A percentile compares a stretch with the other conserved stretches of the same genome.
Evolutionary conservation across 1,140 invertebrate genomes (phyloP).

Genomic region (Oedothorax gibbosus): DNA sequence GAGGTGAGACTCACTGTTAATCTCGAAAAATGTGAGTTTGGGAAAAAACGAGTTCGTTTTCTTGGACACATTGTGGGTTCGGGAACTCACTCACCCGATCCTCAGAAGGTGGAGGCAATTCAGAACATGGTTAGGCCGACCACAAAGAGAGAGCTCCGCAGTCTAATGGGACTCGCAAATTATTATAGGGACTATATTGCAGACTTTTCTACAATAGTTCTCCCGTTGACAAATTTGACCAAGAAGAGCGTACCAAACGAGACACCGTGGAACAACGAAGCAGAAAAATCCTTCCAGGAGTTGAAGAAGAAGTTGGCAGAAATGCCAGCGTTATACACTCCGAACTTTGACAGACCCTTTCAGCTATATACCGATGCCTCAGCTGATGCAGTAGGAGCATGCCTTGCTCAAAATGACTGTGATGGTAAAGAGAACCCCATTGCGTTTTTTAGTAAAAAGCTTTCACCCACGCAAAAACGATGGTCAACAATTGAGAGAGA

Average conservation of each 20-base stretch:
- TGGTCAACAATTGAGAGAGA: conserved; percentile 63
- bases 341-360: neutral
- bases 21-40: conserved; percentile 5
- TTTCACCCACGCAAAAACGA: conserved; percentile 52
- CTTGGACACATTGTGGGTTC: neutral
- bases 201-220: neutral
- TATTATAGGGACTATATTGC: neutral
- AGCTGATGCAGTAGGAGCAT: conserved; percentile 1
- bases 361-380: conserved; percentile 37
- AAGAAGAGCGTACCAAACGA: neutral
- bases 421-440: neutral
- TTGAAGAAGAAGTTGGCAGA: neutral
- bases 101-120: neutral
- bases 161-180: neutral
- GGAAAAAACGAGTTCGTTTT: neutral
- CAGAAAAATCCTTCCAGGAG: neutral
- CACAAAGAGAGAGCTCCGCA: neutral
- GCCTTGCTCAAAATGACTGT: neutral
- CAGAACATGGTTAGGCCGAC: neutral
- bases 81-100: neutral
- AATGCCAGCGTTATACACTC: neutral
- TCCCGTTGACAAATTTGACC: neutral
- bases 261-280: neutral
- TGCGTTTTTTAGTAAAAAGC: conserved; percentile 49
- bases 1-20: neutral